A percentile compares a stretch with the other conserved stretches of the same genome.
Conservation (phyloP, 2,113 vertebrate genomes). For the Fregata magnificens region DNA sequence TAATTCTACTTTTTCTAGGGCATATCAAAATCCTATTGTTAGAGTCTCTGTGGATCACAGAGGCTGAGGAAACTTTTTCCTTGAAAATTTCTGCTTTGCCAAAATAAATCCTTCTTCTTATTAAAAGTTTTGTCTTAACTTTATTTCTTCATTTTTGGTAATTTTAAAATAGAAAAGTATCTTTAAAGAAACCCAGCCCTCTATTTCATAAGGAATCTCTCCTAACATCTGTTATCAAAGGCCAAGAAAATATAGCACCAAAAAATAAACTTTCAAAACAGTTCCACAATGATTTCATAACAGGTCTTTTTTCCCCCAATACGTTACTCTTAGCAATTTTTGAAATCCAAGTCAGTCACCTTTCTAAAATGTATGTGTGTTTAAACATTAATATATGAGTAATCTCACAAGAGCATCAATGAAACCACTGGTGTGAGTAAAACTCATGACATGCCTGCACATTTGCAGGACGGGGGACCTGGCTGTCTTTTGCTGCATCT, state of each 20-base stretch:
- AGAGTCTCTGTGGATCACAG: neutral
- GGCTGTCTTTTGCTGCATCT: neutral
- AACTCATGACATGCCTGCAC: fast-evolving
- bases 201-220: neutral
- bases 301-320: fast-evolving
- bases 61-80: neutral
- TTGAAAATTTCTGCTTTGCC: neutral
- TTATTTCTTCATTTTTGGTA: neutral
- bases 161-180: neutral
- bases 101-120: neutral
- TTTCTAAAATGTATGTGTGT: fast-evolving
- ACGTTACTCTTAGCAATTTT: neutral
- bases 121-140: neutral
- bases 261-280: neutral
- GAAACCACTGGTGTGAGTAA: neutral
- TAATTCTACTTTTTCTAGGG: neutral
- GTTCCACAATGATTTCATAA: neutral
- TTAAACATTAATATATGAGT: fast-evolving
- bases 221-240: neutral
- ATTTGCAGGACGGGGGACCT: fast-evolving
- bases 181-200: neutral
- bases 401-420: fast-evolving
- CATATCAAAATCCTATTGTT: neutral
- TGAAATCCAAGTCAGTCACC: neutral
- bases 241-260: neutral